A percentile compares a stretch with the other conserved stretches of the same genome.
Evolutionary conservation across 2,888 invertebrate genomes (phyloP).

Genomic region (Diarsia brunnea): DNA sequence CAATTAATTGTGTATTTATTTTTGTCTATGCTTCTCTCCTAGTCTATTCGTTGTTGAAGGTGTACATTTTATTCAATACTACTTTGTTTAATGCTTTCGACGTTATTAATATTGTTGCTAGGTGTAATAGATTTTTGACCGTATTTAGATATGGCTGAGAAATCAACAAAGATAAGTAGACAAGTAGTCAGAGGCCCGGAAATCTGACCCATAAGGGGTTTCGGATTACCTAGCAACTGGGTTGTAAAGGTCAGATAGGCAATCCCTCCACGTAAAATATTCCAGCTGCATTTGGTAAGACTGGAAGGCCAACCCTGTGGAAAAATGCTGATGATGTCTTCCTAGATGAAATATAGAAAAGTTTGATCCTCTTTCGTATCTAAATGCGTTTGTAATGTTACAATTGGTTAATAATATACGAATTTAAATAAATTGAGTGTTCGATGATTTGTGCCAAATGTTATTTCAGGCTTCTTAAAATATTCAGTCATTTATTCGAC

Average conservation of each 20-base stretch:
- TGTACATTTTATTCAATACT: slow-evolving; percentile 68
- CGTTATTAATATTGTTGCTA: slow-evolving; percentile 53
- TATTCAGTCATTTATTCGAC: slow-evolving; percentile 50
- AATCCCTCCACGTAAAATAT: background rate
- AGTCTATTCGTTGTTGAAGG: slow-evolving; percentile 56
- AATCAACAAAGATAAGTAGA: background rate
- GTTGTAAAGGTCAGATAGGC: background rate
- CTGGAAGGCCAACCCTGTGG: background rate
- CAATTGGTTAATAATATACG: slow-evolving; percentile 59
- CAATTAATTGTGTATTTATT: slow-evolving; percentile 63
- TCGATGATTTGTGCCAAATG: slow-evolving; percentile 76
- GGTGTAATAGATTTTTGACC: slow-evolving; percentile 40
- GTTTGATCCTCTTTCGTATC: slow-evolving; percentile 22
- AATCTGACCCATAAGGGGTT: background rate
- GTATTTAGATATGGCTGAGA: slow-evolving; percentile 26
- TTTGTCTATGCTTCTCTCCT: slow-evolving; percentile 60
- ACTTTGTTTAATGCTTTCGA: slow-evolving; percentile 56
- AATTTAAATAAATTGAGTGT: slow-evolving; percentile 69
- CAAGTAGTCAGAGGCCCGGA: too few species aligned
- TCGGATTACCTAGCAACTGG: background rate
- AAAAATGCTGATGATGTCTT: background rate
- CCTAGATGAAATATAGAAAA: background rate
- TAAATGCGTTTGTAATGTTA: slow-evolving; percentile 33
- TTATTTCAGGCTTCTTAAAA: slow-evolving; percentile 66
- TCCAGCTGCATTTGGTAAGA: background rate